Conservation (phyloP, 1,140 invertebrate genomes). For the Coenobita brevimanus region DNA sequence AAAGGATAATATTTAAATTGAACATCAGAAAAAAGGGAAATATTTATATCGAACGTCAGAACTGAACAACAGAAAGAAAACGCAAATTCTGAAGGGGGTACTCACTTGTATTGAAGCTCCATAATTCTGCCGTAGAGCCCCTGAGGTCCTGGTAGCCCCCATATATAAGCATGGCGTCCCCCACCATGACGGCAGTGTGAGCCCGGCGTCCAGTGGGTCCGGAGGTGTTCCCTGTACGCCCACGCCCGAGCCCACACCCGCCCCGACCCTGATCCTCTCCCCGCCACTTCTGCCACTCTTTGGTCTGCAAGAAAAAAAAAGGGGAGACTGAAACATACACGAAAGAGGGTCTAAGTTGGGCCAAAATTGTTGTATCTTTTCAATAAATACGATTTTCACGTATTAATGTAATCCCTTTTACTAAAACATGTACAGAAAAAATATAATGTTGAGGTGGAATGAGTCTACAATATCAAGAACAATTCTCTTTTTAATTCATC, state of each 20-base stretch:
- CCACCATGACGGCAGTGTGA: conserved; percentile 86
- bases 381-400: too few relatives aligned
- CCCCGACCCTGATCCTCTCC: neutral
- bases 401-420: too few relatives aligned
- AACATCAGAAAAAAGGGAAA: neutral
- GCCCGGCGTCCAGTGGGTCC: conserved; percentile 86
- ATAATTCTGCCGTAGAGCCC: conserved; percentile 88
- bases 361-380: too few relatives aligned
- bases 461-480: too few relatives aligned
- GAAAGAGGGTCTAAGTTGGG: too few relatives aligned
- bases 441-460: too few relatives aligned
- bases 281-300: conserved; percentile 37
- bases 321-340: too few relatives aligned
- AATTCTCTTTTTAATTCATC: too few relatives aligned
- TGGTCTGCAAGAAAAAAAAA: conserved; percentile 3
- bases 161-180: conserved; percentile 88
- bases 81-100: neutral
- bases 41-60: neutral
- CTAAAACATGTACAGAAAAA: too few relatives aligned
- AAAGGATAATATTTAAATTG: neutral
- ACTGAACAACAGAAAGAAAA: neutral
- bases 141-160: conserved; percentile 91
- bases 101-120: conserved; percentile 91
- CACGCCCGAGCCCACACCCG: neutral
- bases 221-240: conserved; percentile 72